These are phyloP conservation scores for Lycocerus yunnanus DNA, from an alignment of 2,888 invertebrate species.

Conservation along the genomic window DNA sequence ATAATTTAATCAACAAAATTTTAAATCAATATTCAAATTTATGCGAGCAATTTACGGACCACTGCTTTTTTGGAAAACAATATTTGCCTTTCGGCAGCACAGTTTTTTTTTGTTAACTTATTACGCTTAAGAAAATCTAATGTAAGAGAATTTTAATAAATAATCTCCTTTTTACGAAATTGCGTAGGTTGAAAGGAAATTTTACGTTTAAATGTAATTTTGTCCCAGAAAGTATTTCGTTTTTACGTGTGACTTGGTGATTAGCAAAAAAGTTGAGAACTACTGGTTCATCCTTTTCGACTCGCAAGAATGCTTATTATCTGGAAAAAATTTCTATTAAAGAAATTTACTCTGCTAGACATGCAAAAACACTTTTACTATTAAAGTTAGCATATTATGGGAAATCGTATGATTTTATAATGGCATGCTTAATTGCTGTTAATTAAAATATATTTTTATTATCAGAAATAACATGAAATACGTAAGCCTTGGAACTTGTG, in stretches of 20 bases:
- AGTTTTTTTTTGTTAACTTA: background rate
- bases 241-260: background rate
- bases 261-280: background rate
- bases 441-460: background rate
- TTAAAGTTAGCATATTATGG: background rate
- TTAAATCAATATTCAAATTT: background rate
- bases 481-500: background rate
- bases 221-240: background rate
- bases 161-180: background rate
- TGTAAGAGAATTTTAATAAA: background rate
- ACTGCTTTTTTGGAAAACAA: background rate
- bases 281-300: background rate
- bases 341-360: background rate
- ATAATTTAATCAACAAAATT: background rate
- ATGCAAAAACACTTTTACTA: background rate
- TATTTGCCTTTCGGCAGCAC: background rate
- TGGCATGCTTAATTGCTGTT: background rate
- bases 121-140: background rate
- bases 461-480: background rate
- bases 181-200: background rate
- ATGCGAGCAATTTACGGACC: background rate
- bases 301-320: background rate
- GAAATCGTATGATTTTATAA: background rate
- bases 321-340: background rate
- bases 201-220: background rate